These are phyloP conservation scores for Diplazon laetatorius DNA, from an alignment of 2,888 invertebrate genomes.

Conservation along the genomic window DNA sequence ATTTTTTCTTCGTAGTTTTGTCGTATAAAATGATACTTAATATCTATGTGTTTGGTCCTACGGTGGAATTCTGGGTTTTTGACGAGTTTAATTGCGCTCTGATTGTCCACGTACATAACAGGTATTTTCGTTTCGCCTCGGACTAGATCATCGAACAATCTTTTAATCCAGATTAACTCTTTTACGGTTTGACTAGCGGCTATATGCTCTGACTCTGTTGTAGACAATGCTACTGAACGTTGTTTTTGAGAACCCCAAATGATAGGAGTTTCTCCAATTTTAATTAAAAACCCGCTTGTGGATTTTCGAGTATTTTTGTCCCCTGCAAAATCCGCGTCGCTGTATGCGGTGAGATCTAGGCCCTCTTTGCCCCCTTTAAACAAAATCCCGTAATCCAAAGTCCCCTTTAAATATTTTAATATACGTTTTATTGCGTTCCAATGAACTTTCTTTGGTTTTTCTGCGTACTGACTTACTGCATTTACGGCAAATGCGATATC, in stretches of 20 bases:
- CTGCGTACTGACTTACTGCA: slow-evolving; percentile 51
- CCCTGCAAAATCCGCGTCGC: slow-evolving; percentile 55
- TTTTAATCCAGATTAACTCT: slow-evolving; percentile 29
- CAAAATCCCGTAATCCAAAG: slow-evolving; percentile 38
- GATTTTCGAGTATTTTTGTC: slow-evolving; percentile 40
- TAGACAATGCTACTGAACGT: slow-evolving; percentile 41
- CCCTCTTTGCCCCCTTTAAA: not conserved
- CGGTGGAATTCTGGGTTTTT: slow-evolving; percentile 52
- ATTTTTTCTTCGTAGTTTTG: slow-evolving; percentile 22
- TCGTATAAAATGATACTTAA: slow-evolving; percentile 25
- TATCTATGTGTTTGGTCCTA: slow-evolving; percentile 5
- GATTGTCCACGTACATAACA: slow-evolving; percentile 44
- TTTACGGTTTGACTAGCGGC: slow-evolving; percentile 47
- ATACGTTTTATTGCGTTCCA: slow-evolving; percentile 62
- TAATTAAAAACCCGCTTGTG: slow-evolving; percentile 52
- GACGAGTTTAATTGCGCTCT: slow-evolving; percentile 42
- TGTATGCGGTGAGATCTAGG: slow-evolving; percentile 12
- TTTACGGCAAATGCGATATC: slow-evolving; percentile 63
- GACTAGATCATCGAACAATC: not conserved
- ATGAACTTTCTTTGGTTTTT: slow-evolving; percentile 59
- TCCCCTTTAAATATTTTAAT: slow-evolving; percentile 62
- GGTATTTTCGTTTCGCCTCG: not conserved
- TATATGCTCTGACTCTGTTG: slow-evolving; percentile 56
- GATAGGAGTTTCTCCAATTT: slow-evolving; percentile 47
- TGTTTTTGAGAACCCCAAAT: not conserved